These are phyloP conservation scores for Drosophila anceps DNA, from an alignment of 2,888 invertebrate species.

Conservation along the genomic window DNA sequence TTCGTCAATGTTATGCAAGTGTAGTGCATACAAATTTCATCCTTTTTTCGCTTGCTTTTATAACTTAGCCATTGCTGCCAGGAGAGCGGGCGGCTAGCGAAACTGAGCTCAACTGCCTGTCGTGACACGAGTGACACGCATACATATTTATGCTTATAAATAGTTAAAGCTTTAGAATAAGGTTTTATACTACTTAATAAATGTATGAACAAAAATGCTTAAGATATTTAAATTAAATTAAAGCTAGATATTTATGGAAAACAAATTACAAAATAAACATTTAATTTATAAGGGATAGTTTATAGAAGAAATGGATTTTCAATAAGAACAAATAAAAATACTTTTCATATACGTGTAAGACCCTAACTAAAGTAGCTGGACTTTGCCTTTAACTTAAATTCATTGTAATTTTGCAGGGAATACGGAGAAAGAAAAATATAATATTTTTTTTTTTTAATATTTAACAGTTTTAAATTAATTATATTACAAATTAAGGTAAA, in stretches of 20 bases:
- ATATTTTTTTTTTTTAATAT: no score
- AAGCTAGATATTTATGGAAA: background rate
- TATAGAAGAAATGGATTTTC: no score
- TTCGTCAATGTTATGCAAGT: conserved; percentile 57
- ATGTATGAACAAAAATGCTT: background rate
- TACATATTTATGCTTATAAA: background rate
- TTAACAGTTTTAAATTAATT: no score
- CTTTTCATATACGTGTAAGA: no score
- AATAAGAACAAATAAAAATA: no score
- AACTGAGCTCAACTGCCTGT: background rate
- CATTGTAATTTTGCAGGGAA: no score
- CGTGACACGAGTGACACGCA: background rate
- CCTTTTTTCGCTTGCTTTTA: background rate
- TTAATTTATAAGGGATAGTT: no score
- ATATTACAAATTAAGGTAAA: no score
- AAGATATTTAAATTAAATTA: background rate
- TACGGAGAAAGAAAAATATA: no score
- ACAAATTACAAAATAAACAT: background rate
- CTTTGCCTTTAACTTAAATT: no score
- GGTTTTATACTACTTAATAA: background rate
- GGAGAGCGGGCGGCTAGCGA: background rate
- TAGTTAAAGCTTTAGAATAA: no score
- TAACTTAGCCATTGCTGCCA: conserved; percentile 14
- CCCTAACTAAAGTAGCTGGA: no score
- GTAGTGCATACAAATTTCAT: conserved; percentile 46